phyloP scores from a whole-genome alignment of 2,113 vertebrate genomes.

The Pipa parva region DNA sequence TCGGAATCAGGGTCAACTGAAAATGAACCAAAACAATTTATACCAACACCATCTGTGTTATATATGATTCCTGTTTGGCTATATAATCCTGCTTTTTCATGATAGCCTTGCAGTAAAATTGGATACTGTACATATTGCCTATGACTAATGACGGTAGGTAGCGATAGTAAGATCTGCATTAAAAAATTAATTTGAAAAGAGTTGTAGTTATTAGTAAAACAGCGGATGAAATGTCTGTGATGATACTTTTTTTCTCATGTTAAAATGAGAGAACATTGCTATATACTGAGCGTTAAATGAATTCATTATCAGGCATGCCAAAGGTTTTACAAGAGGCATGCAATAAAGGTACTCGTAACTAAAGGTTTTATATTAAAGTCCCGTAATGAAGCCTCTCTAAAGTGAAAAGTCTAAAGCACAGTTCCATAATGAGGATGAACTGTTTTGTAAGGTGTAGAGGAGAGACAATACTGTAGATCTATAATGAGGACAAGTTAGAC shows the following conservation, averaged over 20 bases:
- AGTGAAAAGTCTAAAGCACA: neutral
- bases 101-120: no score
- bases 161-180: neutral
- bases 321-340: slow-evolving; percentile 2
- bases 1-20: no score
- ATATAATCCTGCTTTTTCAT: no score
- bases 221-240: slow-evolving; percentile 9
- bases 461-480: slow-evolving; percentile 4
- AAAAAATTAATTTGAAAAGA: neutral
- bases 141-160: no score
- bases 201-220: neutral
- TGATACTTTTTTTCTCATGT: neutral
- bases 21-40: no score
- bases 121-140: no score
- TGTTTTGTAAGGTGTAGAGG: neutral
- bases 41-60: no score
- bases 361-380: slow-evolving; percentile 10
- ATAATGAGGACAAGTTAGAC: slow-evolving; percentile 18
- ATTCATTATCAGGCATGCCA: slow-evolving; percentile 6
- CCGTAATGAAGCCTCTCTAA: slow-evolving; percentile 22
- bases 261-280: slow-evolving; percentile 3
- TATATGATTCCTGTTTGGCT: no score
- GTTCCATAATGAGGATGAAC: neutral
- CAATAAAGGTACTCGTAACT: slow-evolving; percentile 18
- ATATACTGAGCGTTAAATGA: neutral